phyloP scores from a whole-genome alignment of 2,797 vertebrate species.

The Spondyliosoma cantharus region DNA sequence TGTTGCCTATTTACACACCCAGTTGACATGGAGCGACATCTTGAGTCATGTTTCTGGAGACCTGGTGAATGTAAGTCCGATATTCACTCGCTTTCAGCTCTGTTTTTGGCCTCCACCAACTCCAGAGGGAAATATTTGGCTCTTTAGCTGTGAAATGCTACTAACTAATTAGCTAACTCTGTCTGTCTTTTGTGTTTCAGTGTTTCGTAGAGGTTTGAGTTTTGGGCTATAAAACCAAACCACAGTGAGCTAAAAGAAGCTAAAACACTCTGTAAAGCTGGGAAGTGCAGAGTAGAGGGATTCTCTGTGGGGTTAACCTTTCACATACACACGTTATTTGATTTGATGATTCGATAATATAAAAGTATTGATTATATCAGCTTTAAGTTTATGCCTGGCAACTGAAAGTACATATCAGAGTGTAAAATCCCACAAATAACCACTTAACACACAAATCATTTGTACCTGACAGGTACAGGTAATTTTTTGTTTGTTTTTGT shows the following conservation, averaged over 20 bases:
- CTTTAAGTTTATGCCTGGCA: neutral
- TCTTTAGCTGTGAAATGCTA: neutral
- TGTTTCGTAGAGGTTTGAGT: neutral
- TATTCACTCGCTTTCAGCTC: neutral
- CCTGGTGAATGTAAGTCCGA: neutral
- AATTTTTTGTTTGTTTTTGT: neutral
- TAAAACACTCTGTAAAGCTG: neutral
- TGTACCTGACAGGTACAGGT: constrained; percentile 4
- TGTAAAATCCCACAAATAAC: neutral
- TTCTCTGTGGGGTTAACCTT: neutral
- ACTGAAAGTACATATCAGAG: neutral
- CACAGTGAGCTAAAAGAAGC: neutral
- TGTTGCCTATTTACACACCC: neutral
- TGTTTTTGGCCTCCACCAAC: neutral
- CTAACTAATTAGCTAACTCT: neutral
- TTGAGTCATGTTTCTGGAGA: neutral
- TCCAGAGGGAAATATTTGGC: neutral
- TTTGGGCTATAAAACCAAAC: neutral
- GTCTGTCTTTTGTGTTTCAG: neutral
- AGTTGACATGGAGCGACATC: neutral
- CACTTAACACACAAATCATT: neutral
- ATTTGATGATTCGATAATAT: neutral
- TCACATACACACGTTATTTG: neutral
- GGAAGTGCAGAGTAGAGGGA: neutral
- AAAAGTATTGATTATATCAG: constrained; percentile 5